Percentiles rank a stretch among this genome's conserved stretches.
phyloP scores from a whole-genome alignment of 2,888 invertebrate genomes.

The Morinoia aosen region DNA sequence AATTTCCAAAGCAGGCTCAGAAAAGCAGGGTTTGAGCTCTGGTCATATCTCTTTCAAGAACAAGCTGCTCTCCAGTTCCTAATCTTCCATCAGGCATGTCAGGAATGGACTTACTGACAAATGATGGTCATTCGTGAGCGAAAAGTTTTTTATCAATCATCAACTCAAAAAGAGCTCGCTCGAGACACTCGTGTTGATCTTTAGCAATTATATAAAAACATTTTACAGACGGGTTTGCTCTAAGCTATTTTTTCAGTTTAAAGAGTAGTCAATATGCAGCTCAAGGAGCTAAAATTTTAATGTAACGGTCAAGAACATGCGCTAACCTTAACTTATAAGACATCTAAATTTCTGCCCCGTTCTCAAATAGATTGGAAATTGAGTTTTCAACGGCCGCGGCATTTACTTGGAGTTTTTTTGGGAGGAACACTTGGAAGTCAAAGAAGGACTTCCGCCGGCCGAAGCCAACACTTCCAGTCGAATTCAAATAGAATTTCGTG shows the following conservation, averaged over 20 bases:
- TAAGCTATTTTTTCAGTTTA: background rate
- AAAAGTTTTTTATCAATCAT: background rate
- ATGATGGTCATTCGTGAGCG: background rate
- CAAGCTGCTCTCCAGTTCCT: background rate
- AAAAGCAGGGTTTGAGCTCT: background rate
- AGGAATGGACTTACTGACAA: background rate
- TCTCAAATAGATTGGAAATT: background rate
- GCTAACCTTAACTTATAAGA: background rate
- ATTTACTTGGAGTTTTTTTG: background rate
- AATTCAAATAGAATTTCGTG: background rate
- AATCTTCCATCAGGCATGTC: background rate
- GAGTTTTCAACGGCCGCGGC: background rate
- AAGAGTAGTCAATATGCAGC: background rate
- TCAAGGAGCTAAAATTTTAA: background rate
- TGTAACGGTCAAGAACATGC: background rate
- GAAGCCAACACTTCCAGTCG: background rate
- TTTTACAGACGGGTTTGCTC: background rate
- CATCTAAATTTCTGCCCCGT: background rate
- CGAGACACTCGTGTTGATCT: background rate
- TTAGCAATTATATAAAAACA: background rate
- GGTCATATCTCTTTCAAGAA: background rate
- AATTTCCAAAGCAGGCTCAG: no score
- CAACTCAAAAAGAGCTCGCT: background rate
- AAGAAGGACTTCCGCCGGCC: background rate
- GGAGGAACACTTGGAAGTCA: background rate